Evolutionary conservation across 1,140 invertebrate species (phyloP).

Genomic region (Gonatopus flavifemur): DNA sequence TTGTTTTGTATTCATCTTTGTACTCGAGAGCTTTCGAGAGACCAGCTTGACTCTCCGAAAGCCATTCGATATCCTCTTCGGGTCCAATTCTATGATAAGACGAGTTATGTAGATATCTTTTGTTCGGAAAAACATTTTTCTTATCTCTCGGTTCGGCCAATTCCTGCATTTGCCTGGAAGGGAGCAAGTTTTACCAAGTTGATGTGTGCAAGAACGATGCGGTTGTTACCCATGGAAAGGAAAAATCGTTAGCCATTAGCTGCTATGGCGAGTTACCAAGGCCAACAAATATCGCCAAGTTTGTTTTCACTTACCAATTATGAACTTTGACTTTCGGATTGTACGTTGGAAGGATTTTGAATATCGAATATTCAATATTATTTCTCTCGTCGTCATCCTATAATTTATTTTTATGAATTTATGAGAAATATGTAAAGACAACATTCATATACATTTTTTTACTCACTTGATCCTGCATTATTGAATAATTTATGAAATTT

Average conservation of each 20-base stretch:
- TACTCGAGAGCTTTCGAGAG: conserved; percentile 27
- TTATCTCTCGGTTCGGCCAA: conserved; percentile 34
- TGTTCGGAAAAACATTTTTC: conserved; percentile 26
- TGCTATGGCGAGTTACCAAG: too few relatives aligned
- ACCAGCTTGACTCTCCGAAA: conserved; percentile 28
- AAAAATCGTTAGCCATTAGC: too few relatives aligned
- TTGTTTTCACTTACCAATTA: conserved; percentile 34
- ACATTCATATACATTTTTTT: too few relatives aligned
- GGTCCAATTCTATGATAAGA: conserved; percentile 29
- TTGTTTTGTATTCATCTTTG: conserved; percentile 17
- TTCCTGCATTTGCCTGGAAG: conserved; percentile 25
- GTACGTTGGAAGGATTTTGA: conserved; percentile 19
- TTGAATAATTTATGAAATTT: too few relatives aligned
- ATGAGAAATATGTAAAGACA: too few relatives aligned
- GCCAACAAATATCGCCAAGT: too few relatives aligned
- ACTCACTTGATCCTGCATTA: too few relatives aligned
- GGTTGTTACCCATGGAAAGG: too few relatives aligned
- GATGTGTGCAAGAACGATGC: not conserved
- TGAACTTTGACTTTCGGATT: conserved; percentile 36
- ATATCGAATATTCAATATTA: too few relatives aligned
- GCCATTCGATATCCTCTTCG: conserved; percentile 8
- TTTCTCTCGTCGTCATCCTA: too few relatives aligned
- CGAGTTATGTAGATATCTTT: conserved; percentile 23
- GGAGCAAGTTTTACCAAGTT: conserved; percentile 1
- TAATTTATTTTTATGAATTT: too few relatives aligned